Conservation (phyloP, 1,140 invertebrate species). For the Halictus rubicundus region DNA sequence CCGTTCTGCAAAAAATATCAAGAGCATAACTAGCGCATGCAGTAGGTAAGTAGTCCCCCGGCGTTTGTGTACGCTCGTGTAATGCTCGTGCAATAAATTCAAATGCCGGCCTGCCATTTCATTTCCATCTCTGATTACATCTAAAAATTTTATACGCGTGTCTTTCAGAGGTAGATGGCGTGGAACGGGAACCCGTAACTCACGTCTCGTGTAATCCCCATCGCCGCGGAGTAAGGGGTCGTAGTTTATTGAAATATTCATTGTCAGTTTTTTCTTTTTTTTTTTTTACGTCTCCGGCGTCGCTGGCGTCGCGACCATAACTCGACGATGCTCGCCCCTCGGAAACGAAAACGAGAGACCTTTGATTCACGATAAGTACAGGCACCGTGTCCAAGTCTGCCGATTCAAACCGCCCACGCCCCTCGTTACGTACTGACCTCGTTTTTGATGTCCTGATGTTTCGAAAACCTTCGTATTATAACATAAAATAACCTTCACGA, state of each 20-base stretch:
- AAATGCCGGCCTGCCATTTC: background rate
- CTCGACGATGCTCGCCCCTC: conserved; percentile 17
- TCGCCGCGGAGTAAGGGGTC: background rate
- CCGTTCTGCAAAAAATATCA: background rate
- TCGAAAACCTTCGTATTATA: too few relatives aligned
- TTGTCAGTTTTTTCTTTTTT: too few relatives aligned
- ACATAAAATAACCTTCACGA: too few relatives aligned
- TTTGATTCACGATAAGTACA: conserved; percentile 41
- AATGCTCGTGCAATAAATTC: background rate
- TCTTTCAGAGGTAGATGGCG: background rate
- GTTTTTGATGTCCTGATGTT: too few relatives aligned
- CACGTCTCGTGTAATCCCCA: conserved; percentile 28
- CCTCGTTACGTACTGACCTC: background rate
- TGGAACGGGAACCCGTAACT: conserved; percentile 28
- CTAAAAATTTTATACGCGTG: conserved; percentile 23
- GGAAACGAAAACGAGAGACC: conserved; percentile 1
- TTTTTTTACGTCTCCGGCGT: conserved; percentile 23
- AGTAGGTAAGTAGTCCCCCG: too few relatives aligned
- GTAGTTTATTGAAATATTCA: conserved; percentile 62
- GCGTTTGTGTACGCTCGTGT: background rate
- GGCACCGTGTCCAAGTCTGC: background rate
- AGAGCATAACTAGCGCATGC: background rate
- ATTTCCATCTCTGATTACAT: conserved; percentile 24
- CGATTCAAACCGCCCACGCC: conserved; percentile 12
- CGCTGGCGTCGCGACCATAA: conserved; percentile 10